A percentile compares a stretch with the other conserved stretches of the same genome.
phyloP scores from a whole-genome alignment of 2,113 vertebrate species.

The Platanista minor region DNA sequence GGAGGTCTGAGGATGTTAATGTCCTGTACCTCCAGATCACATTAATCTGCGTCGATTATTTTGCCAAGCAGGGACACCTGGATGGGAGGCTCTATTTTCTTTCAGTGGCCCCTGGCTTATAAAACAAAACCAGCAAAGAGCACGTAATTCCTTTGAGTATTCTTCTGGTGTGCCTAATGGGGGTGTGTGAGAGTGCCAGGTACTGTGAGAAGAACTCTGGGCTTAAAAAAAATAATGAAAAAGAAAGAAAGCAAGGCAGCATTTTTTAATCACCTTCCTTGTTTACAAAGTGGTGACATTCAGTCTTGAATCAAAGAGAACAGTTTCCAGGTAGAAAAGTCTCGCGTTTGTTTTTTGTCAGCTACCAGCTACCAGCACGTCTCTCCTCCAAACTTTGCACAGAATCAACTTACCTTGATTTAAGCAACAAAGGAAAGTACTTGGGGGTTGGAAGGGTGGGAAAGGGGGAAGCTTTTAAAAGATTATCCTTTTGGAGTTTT shows the following conservation, averaged over 20 bases:
- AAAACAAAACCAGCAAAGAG: slow-evolving; percentile 72
- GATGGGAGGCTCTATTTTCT: slow-evolving; percentile 72
- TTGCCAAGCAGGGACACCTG: slow-evolving; percentile 78
- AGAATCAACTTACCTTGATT: slow-evolving; percentile 66
- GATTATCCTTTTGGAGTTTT: slow-evolving; percentile 66
- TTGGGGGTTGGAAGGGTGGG: slow-evolving; percentile 42
- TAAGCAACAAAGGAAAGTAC: slow-evolving; percentile 62
- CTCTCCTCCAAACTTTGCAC: slow-evolving; percentile 43
- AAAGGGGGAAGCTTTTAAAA: slow-evolving; percentile 60
- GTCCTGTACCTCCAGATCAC: slow-evolving; percentile 68
- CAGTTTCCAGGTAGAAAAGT: neutral
- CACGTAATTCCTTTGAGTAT: slow-evolving; percentile 67
- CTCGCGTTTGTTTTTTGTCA: slow-evolving; percentile 17
- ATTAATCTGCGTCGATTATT: slow-evolving; percentile 76
- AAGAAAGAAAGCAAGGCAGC: neutral
- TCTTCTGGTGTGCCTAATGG: slow-evolving; percentile 69
- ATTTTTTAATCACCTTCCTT: slow-evolving; percentile 70
- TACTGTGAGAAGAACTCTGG: slow-evolving; percentile 49
- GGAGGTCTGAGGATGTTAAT: slow-evolving; percentile 68
- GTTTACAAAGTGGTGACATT: slow-evolving; percentile 66
- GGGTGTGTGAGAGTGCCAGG: slow-evolving; percentile 43
- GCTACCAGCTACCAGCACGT: neutral
- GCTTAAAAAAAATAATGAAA: neutral
- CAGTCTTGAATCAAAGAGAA: slow-evolving; percentile 44
- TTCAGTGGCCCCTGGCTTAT: slow-evolving; percentile 73